Base-by-base conservation (phyloP, 2,113 vertebrate genomes). In the Halcyon malimbica region DNA sequence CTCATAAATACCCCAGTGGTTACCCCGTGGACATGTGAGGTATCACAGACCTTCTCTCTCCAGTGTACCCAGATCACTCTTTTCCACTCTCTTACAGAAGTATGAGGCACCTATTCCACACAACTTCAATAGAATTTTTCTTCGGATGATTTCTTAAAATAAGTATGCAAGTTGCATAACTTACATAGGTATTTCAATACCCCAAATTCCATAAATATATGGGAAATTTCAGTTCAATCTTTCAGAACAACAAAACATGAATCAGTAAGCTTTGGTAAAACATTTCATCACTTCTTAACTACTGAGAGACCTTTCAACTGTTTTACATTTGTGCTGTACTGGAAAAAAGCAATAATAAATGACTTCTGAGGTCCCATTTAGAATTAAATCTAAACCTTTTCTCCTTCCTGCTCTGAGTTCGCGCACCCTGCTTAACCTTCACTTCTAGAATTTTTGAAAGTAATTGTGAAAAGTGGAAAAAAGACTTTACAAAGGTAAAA, bases 271-370 rank as follows among this genome's bases (percentile, higher is more conserved):
- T 79, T 78, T 79, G 39, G 29, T 57, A 88, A 70, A 90, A n/a
- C 9, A 59, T 79, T 89, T 93, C 4, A 78, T 56, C 83, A 15
- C 39, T 86, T 87, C 53, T 53, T 53, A 83, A 69, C 54, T 87
- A 64, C 51, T 12, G 41, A 41, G 44, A 83, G 50, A 90, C 54
- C 31, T 92, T 95, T 77, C 64, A 81, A n/a, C 83, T 70, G 24
- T 70, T 95, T 89, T 48, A 59, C 46, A 83, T 90, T 74, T 46
- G 23, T 64, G 18, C 16, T 69, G 3, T 75, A 39, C 42, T 78
- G 37, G 71, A 90, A 83, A 87, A 73, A 75, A 91, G 17, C 51
- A 94, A 96, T 70, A 63, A 77, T 35, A 92, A 78, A 93, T 91
- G 9, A 88, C 71, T 91, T 94, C 62, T 90, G 81, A 91, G 65